These are phyloP conservation scores for Tangara arthus DNA, from an alignment of 2,797 vertebrate genomes.

Conservation along the genomic window DNA sequence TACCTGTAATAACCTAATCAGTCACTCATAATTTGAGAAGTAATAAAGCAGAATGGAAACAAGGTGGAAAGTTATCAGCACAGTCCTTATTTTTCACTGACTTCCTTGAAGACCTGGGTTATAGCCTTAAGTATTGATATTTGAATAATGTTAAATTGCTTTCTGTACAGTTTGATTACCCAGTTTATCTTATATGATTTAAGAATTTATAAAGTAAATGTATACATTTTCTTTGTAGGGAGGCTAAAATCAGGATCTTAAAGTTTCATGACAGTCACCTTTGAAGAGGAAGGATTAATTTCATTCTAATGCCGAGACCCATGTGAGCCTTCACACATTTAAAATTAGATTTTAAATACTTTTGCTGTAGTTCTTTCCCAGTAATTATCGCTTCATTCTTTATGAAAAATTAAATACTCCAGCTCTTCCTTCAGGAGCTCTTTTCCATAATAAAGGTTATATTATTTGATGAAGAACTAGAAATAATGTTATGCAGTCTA, in stretches of 20 bases:
- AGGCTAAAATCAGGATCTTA: background rate
- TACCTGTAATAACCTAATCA: background rate
- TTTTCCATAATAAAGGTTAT: background rate
- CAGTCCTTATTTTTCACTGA: background rate
- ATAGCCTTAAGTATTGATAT: background rate
- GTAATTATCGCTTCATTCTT: background rate
- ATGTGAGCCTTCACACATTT: background rate
- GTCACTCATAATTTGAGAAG: background rate
- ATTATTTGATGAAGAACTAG: background rate
- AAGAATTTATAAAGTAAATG: background rate
- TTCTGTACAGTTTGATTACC: background rate
- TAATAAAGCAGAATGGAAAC: background rate
- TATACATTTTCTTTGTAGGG: background rate
- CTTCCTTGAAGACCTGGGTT: background rate
- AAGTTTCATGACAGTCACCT: background rate
- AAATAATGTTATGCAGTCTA: background rate
- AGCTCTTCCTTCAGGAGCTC: background rate
- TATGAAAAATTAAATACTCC: background rate
- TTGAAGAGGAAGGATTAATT: background rate
- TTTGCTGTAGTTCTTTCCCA: background rate
- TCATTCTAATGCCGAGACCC: background rate
- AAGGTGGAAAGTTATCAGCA: background rate
- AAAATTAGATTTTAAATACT: background rate
- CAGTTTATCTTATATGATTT: background rate
- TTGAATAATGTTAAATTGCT: background rate